Percentiles rank a stretch among this genome's conserved stretches.
Evolutionary conservation across 2,888 invertebrate genomes (phyloP).

Genomic region (Boloria selene): DNA sequence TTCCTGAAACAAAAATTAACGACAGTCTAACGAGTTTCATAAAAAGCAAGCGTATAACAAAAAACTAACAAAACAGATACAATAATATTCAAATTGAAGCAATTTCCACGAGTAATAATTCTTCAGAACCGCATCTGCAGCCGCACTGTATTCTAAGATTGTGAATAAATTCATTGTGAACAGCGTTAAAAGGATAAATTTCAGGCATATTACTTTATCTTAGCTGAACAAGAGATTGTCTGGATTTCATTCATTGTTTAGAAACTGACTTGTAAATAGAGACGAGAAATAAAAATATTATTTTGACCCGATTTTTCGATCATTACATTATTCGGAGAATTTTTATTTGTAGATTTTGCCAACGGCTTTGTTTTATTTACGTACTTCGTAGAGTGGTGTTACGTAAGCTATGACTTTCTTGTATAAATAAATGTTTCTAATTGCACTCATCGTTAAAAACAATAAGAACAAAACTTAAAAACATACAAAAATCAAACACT

Average conservation of each 20-base stretch:
- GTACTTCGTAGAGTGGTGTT: too few species aligned
- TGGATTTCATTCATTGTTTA: conserved; percentile 8
- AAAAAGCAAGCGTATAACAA: neutral
- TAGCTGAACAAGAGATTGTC: conserved; percentile 23
- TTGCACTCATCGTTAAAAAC: too few species aligned
- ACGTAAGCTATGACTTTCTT: too few species aligned
- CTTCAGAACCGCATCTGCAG: conserved; percentile 39
- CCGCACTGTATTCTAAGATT: conserved; percentile 43
- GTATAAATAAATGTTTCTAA: too few species aligned
- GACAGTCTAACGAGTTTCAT: neutral
- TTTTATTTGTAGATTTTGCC: too few species aligned
- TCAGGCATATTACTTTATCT: conserved; percentile 33
- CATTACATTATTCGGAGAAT: too few species aligned
- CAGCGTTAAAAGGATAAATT: conserved; percentile 37
- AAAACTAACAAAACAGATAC: conserved; percentile 22
- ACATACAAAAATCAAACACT: too few species aligned
- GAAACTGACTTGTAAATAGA: conserved; percentile 1
- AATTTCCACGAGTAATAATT: conserved; percentile 39
- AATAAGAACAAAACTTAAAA: too few species aligned
- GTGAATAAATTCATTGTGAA: conserved; percentile 44
- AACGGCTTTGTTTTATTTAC: too few species aligned
- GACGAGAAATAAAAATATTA: neutral
- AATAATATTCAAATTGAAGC: conserved; percentile 40
- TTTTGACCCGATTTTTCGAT: too few species aligned
- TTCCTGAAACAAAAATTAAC: neutral